Conservation (phyloP, 1,140 invertebrate genomes). For the Camponotus floridanus region DNA sequence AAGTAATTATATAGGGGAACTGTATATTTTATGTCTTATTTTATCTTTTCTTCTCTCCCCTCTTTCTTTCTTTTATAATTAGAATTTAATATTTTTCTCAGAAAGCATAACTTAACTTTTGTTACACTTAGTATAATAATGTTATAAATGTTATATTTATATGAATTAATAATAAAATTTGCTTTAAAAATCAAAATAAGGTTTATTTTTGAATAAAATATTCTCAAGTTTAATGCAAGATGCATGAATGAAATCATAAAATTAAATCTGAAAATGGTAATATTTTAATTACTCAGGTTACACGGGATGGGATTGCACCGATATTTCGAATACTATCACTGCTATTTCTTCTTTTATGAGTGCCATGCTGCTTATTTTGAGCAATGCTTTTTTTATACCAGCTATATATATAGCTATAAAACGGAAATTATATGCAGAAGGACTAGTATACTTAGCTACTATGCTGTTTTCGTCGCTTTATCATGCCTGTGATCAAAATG, state of each 20-base stretch:
- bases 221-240: background rate
- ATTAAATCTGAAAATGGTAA: background rate
- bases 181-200: background rate
- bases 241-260: background rate
- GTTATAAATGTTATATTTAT: background rate
- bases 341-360: slow-evolving; percentile 89
- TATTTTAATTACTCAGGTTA: slow-evolving; percentile 85
- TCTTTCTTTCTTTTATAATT: too few relatives aligned
- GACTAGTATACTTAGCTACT: slow-evolving; percentile 93
- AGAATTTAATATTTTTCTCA: too few relatives aligned
- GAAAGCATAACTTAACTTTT: too few relatives aligned
- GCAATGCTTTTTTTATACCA: slow-evolving; percentile 95
- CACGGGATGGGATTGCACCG: slow-evolving; percentile 94
- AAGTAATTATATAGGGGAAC: background rate
- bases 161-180: slow-evolving; percentile 26
- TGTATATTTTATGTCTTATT: background rate
- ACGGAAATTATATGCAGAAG: slow-evolving; percentile 92
- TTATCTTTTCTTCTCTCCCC: too few relatives aligned
- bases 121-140: too few relatives aligned
- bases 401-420: slow-evolving; percentile 93
- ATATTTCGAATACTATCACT: slow-evolving; percentile 90
- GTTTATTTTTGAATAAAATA: background rate
- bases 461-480: slow-evolving; percentile 96
- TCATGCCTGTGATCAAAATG: slow-evolving; percentile 90
- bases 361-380: slow-evolving; percentile 92